Percentiles rank a stretch among this genome's conserved stretches.
These are phyloP conservation scores for Myiothlypis coronata DNA, from an alignment of 2,797 vertebrate species.

Conservation along the genomic window DNA sequence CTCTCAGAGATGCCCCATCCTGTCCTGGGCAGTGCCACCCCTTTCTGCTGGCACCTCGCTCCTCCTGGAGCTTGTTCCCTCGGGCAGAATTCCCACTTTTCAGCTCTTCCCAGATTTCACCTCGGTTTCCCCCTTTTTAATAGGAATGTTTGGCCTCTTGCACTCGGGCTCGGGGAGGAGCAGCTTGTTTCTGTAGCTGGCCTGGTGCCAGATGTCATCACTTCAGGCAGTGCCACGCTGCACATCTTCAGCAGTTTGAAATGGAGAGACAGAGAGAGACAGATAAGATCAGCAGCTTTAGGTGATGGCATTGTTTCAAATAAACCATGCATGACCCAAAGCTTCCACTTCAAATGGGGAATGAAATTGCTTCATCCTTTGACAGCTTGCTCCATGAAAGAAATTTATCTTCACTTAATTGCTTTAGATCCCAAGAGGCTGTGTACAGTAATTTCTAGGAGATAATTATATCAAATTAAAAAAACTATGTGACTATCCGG, in stretches of 20 bases:
- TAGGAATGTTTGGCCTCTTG: slow-evolving; percentile 69
- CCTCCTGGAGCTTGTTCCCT: neutral
- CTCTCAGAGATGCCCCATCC: neutral
- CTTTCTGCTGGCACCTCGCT: neutral
- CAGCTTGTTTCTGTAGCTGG: slow-evolving; percentile 74
- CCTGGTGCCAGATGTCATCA: slow-evolving; percentile 78
- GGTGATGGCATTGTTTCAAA: slow-evolving; percentile 86
- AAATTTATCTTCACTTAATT: slow-evolving; percentile 85
- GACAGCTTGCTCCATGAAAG: slow-evolving; percentile 80
- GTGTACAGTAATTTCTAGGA: slow-evolving; percentile 76
- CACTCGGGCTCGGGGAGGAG: slow-evolving; percentile 62
- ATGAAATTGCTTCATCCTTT: slow-evolving; percentile 83
- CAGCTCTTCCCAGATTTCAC: slow-evolving; percentile 58
- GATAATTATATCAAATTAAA: slow-evolving; percentile 81
- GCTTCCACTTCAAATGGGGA: slow-evolving; percentile 83
- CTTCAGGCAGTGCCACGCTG: slow-evolving; percentile 81
- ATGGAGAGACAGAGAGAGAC: slow-evolving; percentile 69
- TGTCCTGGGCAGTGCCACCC: neutral
- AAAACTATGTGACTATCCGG: slow-evolving; percentile 70
- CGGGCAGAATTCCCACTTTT: slow-evolving; percentile 27
- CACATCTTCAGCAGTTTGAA: slow-evolving; percentile 80
- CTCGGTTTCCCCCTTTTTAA: slow-evolving; percentile 59
- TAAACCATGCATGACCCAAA: slow-evolving; percentile 85
- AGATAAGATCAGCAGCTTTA: slow-evolving; percentile 85
- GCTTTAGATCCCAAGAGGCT: slow-evolving; percentile 78